A percentile compares a stretch with the other conserved stretches of the same genome.
Conservation (phyloP, 2,797 vertebrate species). For the Thamnophis elegans region DNA sequence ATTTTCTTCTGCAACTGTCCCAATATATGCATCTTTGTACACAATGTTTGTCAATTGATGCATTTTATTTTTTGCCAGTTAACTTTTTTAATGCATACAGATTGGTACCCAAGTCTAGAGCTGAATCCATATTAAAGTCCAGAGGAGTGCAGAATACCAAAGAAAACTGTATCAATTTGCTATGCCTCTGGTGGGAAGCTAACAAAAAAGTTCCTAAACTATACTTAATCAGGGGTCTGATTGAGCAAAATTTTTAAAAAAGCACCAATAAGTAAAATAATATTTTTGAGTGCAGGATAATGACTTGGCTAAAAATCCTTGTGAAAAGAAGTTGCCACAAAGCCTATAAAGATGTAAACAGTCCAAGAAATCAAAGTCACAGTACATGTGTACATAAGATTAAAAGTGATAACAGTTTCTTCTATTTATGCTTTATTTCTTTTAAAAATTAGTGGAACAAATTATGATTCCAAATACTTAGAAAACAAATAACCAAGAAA, state of each 20-base stretch:
- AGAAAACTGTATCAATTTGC: slow-evolving; percentile 3
- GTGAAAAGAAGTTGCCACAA: slow-evolving; percentile 35
- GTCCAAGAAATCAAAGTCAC: slow-evolving; percentile 45
- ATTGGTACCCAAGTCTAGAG: background rate
- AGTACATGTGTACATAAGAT: slow-evolving; percentile 17
- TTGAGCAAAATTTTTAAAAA: slow-evolving; percentile 10
- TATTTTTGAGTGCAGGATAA: slow-evolving; percentile 59
- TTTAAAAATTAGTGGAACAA: slow-evolving; percentile 25
- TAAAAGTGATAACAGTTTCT: slow-evolving; percentile 17
- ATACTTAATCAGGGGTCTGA: slow-evolving; percentile 35
- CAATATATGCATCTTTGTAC: background rate
- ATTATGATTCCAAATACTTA: slow-evolving; percentile 9
- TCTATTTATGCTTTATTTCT: background rate
- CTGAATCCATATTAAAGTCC: background rate
- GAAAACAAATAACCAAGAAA: slow-evolving; percentile 16
- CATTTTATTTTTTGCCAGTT: background rate
- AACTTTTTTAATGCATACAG: background rate
- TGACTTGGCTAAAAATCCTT: slow-evolving; percentile 42
- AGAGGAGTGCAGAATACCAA: background rate
- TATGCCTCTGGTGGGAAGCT: slow-evolving; percentile 32
- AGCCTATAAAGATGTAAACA: slow-evolving; percentile 43
- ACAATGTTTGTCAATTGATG: background rate
- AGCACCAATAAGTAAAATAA: slow-evolving; percentile 1
- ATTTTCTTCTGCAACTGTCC: background rate
- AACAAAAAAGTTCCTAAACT: slow-evolving; percentile 34